These are phyloP conservation scores for Brachionus rotundiformis DNA, from an alignment of 1,140 invertebrate species.

Conservation along the genomic window DNA sequence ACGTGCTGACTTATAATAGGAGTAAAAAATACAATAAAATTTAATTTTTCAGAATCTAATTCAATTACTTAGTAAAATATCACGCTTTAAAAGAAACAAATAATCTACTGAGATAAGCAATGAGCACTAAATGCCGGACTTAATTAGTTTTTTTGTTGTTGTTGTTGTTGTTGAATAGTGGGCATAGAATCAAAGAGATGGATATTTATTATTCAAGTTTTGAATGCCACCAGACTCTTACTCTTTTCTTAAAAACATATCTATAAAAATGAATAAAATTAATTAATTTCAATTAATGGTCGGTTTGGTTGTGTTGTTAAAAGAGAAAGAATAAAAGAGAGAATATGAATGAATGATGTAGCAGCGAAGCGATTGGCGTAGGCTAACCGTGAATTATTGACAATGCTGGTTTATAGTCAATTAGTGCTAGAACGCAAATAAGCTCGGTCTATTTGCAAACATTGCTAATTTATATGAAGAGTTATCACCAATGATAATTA, in stretches of 20 bases:
- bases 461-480: background rate
- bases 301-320: background rate
- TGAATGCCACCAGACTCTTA: constrained; percentile 16
- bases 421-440: background rate
- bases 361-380: background rate
- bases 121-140: background rate
- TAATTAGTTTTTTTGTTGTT: background rate
- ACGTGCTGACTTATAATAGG: background rate
- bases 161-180: background rate
- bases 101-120: constrained; percentile 8
- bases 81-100: constrained; percentile 13
- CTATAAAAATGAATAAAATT: constrained; percentile 8
- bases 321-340: background rate
- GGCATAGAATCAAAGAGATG: background rate
- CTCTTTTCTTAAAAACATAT: background rate
- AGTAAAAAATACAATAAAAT: background rate
- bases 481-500: background rate
- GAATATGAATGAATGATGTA: too few species aligned
- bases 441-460: background rate
- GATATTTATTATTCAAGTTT: constrained; percentile 21
- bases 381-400: background rate
- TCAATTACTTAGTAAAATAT: background rate
- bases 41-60: constrained; percentile 8
- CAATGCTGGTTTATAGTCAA: background rate
- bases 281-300: constrained; percentile 7